Conservation (phyloP, 1,140 invertebrate genomes). For the Papilio polyxenes region DNA sequence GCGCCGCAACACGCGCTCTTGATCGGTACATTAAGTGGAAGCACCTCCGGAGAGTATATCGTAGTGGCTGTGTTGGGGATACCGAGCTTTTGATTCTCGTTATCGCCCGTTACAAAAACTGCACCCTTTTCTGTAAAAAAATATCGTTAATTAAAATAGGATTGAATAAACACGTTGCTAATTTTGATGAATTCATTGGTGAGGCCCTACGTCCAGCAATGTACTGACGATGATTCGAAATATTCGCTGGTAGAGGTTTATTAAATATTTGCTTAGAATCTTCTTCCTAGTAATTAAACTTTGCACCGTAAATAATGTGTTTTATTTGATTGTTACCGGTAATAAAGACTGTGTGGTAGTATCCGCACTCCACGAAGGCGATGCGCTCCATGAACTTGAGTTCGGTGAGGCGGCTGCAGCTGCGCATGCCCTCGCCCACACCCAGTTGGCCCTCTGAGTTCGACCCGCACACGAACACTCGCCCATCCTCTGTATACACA, state of each 20-base stretch:
- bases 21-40: constrained; percentile 74
- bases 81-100: constrained; percentile 86
- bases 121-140: constrained; percentile 81
- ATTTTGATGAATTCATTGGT: not conserved
- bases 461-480: constrained; percentile 82
- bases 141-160: constrained; percentile 26
- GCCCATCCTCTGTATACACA: constrained; percentile 71
- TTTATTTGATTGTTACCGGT: constrained; percentile 78
- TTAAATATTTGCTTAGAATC: too few species aligned
- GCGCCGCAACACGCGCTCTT: constrained; percentile 85
- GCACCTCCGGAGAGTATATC: constrained; percentile 67
- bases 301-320: too few species aligned
- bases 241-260: too few species aligned
- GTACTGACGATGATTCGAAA: too few species aligned
- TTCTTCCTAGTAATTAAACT: not conserved
- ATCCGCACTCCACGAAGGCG: constrained; percentile 85
- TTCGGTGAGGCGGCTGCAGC: constrained; percentile 81
- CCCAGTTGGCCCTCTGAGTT: constrained; percentile 86
- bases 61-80: constrained; percentile 59
- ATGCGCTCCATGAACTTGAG: constrained; percentile 83
- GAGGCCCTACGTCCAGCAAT: too few species aligned
- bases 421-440: constrained; percentile 79
- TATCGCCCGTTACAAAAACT: constrained; percentile 86
- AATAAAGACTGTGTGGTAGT: constrained; percentile 87
- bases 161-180: not conserved